These are phyloP conservation scores for Ambastaia sidthimunki DNA, from an alignment of 2,797 vertebrate genomes.

Conservation along the genomic window DNA sequence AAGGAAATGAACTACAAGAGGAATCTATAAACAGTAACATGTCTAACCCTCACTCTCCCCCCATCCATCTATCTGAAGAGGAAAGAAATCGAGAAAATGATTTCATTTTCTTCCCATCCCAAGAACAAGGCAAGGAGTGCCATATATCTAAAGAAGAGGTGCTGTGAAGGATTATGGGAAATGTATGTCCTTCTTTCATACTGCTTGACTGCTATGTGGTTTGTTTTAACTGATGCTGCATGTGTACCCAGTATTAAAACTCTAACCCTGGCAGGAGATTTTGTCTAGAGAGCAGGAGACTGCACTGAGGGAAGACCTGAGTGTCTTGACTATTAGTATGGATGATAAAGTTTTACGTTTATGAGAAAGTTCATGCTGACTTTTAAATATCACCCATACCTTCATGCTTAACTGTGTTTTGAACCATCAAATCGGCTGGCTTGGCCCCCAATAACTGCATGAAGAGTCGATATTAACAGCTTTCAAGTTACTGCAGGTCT, in stretches of 20 bases:
- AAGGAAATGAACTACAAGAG: constrained; percentile 44
- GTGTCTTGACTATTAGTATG: neutral
- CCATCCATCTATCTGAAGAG: constrained; percentile 73
- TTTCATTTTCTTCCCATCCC: constrained; percentile 73
- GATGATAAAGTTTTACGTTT: neutral
- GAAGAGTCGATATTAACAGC: neutral
- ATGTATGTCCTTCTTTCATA: neutral
- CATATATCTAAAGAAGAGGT: constrained; percentile 78
- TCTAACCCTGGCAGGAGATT: constrained; percentile 34
- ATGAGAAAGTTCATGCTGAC: neutral
- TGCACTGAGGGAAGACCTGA: constrained; percentile 1
- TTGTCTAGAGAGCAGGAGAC: neutral
- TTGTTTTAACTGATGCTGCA: constrained; percentile 19
- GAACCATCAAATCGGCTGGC: neutral
- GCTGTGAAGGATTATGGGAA: constrained; percentile 55
- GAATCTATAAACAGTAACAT: constrained; percentile 27
- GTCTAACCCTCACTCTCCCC: constrained; percentile 62
- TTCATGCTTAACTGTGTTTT: neutral
- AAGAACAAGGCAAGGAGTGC: constrained; percentile 80
- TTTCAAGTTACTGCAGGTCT: neutral
- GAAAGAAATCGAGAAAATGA: constrained; percentile 66
- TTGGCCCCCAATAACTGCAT: neutral
- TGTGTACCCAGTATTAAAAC: constrained; percentile 22
- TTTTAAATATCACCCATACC: constrained; percentile 5
- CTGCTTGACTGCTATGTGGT: neutral